Base-by-base conservation (phyloP, 2,113 vertebrate genomes). In the Myiozetetes cayanensis region DNA sequence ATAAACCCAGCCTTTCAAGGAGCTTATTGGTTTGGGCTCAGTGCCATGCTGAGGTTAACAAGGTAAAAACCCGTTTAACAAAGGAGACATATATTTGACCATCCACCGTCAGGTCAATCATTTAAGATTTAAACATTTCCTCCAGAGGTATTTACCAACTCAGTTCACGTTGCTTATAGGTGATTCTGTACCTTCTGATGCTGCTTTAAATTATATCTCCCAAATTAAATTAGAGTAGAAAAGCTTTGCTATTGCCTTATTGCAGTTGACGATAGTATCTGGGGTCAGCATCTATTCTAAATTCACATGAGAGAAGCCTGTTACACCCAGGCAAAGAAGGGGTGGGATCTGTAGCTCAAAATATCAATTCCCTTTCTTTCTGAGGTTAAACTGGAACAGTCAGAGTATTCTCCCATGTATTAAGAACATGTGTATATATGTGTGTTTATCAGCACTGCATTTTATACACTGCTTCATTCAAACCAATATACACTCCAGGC, bases 1-100 rank as follows among this genome's bases (percentile, higher is more conserved):
- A 97, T 94, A 95, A 91, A 90, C 80, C 46, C 4, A 6, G 76
- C 83, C 88, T 94, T 92, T 94, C 86, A 74, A 74, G 93, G 91
- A 94, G 91, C 89, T 96, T 94, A 95, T 96, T 93, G 94, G 95
- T 92, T 94, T 95, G 94, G 95, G 95, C 93, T 95, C 14, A 1
- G 89, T 87, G 93, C 91, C 95, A 97, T 33, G 73, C 90, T 71
- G 86, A 93, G 93, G 93, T 96, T 96, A 95, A 94, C 96, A 94
- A 96, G 93, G 88, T 92, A 95, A 95, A 96, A 96, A 94, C 75
- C 85, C n/a, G 11, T 72, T 93, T 95, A 89, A 85, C 86, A 92
- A 93, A 90, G 80, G 77, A 97, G 92, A 93, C 15, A 1, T 90
- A 41, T 61, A 94, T 96, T 77, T 97, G 96, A 92, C 90, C 96